Percentiles rank a stretch among this genome's conserved stretches.
Evolutionary conservation across 2,888 invertebrate genomes (phyloP).

Genomic region (Acrobasis repandana): DNA sequence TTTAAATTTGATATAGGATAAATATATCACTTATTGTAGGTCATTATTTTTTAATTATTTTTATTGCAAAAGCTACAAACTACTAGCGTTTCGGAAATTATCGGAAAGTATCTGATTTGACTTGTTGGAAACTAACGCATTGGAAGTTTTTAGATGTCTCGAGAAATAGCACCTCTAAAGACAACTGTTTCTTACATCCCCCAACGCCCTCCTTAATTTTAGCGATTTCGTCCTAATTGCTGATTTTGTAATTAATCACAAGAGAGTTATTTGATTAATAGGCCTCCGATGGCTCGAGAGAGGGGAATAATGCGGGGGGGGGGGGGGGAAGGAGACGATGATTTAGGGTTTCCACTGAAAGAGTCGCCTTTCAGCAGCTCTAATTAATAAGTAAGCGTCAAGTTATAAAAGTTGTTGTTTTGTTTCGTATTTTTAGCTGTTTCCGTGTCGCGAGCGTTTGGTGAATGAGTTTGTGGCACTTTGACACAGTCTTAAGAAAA

Average conservation of each 20-base stretch:
- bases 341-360: slow-evolving; percentile 60
- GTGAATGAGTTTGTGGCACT: not conserved
- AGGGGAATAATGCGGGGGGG: slow-evolving; percentile 25
- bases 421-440: slow-evolving; percentile 38
- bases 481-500: not conserved
- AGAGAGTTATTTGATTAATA: slow-evolving; percentile 78
- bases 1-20: too few species aligned
- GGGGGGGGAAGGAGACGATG: slow-evolving; percentile 45
- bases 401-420: slow-evolving; percentile 41
- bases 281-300: slow-evolving; percentile 52
- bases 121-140: too few species aligned
- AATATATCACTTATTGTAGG: too few species aligned
- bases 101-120: too few species aligned
- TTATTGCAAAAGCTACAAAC: too few species aligned
- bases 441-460: not conserved
- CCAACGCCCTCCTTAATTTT: slow-evolving; percentile 50
- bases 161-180: slow-evolving; percentile 4
- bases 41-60: too few species aligned
- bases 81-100: too few species aligned
- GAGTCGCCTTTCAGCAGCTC: slow-evolving; percentile 48
- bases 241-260: slow-evolving; percentile 80
- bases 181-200: slow-evolving; percentile 24
- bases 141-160: not conserved
- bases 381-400: slow-evolving; percentile 65
- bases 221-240: slow-evolving; percentile 70